Conservation (phyloP, 1,140 invertebrate species). For the Drosophila mayri region DNA sequence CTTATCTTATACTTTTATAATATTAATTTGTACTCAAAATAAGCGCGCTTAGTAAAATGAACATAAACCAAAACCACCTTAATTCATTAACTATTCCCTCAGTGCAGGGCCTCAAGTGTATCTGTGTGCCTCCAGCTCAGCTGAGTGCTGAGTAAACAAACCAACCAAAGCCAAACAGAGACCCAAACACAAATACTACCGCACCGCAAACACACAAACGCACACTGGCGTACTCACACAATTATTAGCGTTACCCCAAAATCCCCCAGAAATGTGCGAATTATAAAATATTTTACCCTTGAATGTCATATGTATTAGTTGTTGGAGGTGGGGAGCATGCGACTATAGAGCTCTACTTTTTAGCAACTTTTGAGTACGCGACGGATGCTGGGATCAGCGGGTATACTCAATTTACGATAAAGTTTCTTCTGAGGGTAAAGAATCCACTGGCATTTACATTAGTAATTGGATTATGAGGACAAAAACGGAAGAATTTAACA, state of each 20-base stretch:
- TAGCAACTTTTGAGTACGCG: constrained; percentile 50
- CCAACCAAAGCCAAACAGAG: constrained; percentile 57
- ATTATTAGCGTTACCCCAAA: constrained; percentile 57
- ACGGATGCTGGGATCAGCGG: neutral
- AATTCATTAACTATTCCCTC: constrained; percentile 6
- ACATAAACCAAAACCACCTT: neutral
- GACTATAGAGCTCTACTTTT: constrained; percentile 48
- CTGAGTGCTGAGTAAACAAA: constrained; percentile 69
- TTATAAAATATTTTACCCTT: constrained; percentile 77
- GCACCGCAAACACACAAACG: constrained; percentile 3
- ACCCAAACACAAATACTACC: constrained; percentile 45
- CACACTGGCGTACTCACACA: constrained; percentile 23
- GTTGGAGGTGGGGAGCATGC: neutral
- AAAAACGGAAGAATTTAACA: too few species aligned
- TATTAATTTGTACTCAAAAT: neutral
- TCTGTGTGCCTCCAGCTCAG: constrained; percentile 52
- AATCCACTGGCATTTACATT: neutral
- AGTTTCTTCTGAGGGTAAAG: neutral
- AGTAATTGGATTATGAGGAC: neutral
- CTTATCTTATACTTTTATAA: neutral
- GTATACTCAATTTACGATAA: neutral
- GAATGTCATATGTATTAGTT: constrained; percentile 57
- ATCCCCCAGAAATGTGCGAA: constrained; percentile 60
- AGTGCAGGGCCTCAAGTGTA: constrained; percentile 11
- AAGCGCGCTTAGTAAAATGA: neutral